These are phyloP conservation scores for Cairina moschata DNA, from an alignment of 2,113 vertebrate genomes.

Conservation along the genomic window DNA sequence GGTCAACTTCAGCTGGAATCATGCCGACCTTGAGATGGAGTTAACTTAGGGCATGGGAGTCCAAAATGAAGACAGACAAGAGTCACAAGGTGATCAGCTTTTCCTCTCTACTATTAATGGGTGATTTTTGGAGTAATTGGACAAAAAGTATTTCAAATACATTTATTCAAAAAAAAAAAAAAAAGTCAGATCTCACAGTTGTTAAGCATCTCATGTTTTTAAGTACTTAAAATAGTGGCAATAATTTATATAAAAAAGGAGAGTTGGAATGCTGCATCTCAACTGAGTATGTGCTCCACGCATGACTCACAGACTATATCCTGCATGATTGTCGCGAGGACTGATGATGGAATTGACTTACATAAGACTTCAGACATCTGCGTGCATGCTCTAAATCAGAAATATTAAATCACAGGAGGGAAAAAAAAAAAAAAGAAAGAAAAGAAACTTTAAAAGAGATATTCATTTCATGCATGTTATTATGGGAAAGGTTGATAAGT, in stretches of 20 bases:
- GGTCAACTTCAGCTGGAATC: not conserved
- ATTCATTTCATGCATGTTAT: not conserved
- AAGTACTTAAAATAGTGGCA: not conserved
- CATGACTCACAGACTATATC: not conserved
- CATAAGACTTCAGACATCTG: not conserved
- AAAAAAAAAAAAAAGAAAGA: not conserved
- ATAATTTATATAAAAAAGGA: not conserved
- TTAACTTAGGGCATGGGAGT: not conserved
- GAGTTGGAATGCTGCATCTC: not conserved
- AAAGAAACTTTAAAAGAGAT: not conserved
- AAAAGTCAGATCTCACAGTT: not conserved
- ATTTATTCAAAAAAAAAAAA: not conserved
- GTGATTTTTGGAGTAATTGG: not conserved
- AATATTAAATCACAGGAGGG: not conserved
- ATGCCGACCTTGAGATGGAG: not conserved
- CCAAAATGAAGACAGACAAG: not conserved
- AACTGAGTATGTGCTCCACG: not conserved
- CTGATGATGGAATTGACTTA: not conserved
- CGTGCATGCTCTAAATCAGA: not conserved
- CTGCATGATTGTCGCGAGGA: not conserved
- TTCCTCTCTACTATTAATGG: not conserved
- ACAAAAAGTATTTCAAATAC: not conserved
- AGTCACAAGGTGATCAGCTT: not conserved
- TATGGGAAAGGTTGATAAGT: not conserved
- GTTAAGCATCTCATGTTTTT: not conserved